A percentile compares a stretch with the other conserved stretches of the same genome.
phyloP scores from a whole-genome alignment of 2,797 vertebrate genomes.

The Caiman crocodilus region DNA sequence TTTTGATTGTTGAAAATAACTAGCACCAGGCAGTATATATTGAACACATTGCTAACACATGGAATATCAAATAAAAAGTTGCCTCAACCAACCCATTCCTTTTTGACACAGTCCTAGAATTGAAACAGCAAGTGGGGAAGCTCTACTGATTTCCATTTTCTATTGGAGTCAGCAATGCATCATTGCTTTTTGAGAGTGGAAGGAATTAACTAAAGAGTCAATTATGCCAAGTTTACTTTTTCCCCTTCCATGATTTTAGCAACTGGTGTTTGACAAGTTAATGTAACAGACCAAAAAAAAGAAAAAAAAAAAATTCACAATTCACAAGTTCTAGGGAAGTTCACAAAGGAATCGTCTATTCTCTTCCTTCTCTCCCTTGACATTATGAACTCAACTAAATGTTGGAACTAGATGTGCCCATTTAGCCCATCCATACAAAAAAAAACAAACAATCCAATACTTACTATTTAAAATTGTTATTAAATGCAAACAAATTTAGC shows the following conservation, averaged over 20 bases:
- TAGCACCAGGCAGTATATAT: too few species aligned
- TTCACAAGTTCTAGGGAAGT: too few species aligned
- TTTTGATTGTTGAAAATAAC: too few species aligned
- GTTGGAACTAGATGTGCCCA: neutral
- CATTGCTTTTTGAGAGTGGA: neutral
- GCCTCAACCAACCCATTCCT: neutral
- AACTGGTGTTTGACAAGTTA: neutral
- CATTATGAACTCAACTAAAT: neutral
- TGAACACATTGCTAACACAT: too few species aligned
- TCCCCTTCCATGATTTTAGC: neutral
- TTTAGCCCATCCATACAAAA: neutral
- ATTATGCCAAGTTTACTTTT: neutral
- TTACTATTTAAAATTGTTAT: neutral
- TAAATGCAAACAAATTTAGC: neutral
- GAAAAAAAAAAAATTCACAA: too few species aligned
- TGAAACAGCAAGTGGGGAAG: neutral
- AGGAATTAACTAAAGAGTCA: neutral
- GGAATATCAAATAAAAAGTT: neutral
- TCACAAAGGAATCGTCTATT: neutral
- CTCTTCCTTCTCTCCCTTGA: neutral
- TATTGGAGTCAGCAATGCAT: neutral
- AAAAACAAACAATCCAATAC: neutral
- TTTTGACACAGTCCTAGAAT: neutral
- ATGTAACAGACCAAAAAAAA: neutral
- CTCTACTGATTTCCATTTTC: neutral